These are phyloP conservation scores for Agonopterix subpropinquella DNA, from an alignment of 2,888 invertebrate genomes.

Conservation along the genomic window DNA sequence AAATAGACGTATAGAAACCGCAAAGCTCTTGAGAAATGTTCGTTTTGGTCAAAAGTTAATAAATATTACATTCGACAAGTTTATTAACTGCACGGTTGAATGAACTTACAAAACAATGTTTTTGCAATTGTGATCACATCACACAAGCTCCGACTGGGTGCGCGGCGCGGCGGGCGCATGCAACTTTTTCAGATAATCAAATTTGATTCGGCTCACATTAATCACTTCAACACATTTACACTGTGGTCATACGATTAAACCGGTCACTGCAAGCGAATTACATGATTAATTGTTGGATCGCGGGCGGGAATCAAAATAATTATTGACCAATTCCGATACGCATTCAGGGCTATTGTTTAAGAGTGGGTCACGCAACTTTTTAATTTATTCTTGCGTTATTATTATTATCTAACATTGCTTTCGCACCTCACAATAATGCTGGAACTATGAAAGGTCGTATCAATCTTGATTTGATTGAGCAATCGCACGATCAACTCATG, in stretches of 20 bases:
- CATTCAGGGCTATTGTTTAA: constrained; percentile 32
- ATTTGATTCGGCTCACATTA: constrained; percentile 59
- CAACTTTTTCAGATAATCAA: constrained; percentile 56
- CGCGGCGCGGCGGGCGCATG: constrained; percentile 12
- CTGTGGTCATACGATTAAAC: constrained; percentile 35
- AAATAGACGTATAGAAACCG: constrained; percentile 1
- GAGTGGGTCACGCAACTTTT: constrained; percentile 18
- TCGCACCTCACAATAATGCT: constrained; percentile 22
- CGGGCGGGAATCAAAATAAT: constrained; percentile 51
- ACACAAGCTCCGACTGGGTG: constrained; percentile 3
- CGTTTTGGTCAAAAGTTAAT: constrained; percentile 44
- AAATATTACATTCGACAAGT: constrained; percentile 40
- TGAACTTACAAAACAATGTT: constrained; percentile 13
- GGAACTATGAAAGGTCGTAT: constrained; percentile 36
- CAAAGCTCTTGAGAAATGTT: constrained; percentile 17
- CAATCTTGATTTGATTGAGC: constrained; percentile 36
- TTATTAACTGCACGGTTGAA: constrained; percentile 30
- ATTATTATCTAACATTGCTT: constrained; percentile 8
- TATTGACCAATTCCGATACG: constrained; percentile 30
- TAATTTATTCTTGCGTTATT: constrained; percentile 4
- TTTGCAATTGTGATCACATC: constrained; percentile 17
- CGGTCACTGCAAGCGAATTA: constrained; percentile 9
- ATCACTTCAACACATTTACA: constrained; percentile 66
- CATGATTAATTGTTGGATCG: constrained; percentile 56
- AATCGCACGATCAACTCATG: constrained; percentile 43